Evolutionary conservation across 2,113 vertebrate species (phyloP).

Genomic region (Parus major): DNA sequence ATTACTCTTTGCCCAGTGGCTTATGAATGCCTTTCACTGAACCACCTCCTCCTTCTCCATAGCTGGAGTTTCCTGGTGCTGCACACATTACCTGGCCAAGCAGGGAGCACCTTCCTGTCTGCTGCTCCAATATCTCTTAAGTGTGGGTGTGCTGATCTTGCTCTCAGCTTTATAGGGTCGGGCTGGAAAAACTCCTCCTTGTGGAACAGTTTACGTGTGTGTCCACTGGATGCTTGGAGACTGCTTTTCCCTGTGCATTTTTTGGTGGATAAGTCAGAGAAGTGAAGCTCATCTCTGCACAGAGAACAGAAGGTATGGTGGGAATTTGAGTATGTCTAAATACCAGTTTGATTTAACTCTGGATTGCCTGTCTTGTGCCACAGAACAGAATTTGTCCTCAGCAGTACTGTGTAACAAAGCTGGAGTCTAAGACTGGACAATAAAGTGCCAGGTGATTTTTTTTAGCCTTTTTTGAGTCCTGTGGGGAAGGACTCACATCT

Average conservation of each 20-base stretch:
- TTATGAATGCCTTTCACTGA: background rate
- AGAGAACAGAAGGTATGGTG: background rate
- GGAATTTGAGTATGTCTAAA: background rate
- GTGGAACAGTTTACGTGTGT: background rate
- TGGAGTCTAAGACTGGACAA: background rate
- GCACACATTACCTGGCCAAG: background rate
- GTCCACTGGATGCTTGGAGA: background rate
- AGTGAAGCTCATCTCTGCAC: background rate
- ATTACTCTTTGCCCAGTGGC: background rate
- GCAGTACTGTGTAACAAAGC: background rate
- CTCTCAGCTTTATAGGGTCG: background rate
- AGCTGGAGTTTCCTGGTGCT: slow-evolving; percentile 1
- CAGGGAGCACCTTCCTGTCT: background rate
- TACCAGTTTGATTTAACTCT: background rate
- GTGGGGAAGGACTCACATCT: background rate
- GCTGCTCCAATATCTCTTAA: background rate
- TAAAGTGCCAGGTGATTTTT: background rate
- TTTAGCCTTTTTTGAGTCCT: background rate
- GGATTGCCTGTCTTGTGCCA: background rate
- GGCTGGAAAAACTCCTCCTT: slow-evolving; percentile 3
- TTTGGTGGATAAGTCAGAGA: background rate
- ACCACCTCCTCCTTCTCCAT: background rate
- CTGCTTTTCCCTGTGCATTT: background rate
- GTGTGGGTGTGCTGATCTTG: background rate
- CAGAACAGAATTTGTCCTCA: background rate